Conservation (phyloP, 1,140 invertebrate species). For the Drosophila quadrilineata region DNA sequence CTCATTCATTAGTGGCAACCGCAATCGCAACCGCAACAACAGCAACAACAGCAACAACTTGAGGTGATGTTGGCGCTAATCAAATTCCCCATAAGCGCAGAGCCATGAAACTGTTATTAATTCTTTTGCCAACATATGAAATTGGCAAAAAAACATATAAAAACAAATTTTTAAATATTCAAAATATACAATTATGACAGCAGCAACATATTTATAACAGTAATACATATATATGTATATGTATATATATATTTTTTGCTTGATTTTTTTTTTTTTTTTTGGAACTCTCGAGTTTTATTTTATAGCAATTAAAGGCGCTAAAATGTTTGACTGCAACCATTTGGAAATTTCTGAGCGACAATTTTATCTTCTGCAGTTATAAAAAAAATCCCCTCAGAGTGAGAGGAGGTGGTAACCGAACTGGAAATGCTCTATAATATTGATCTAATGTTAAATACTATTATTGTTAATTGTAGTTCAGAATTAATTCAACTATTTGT, state of each 20-base stretch:
- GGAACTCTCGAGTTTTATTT: conserved; percentile 17
- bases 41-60: too few relatives aligned
- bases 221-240: not conserved
- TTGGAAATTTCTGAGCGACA: conserved; percentile 58
- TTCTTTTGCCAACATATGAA: not conserved
- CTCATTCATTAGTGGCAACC: not conserved
- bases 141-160: conserved; percentile 14
- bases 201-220: not conserved
- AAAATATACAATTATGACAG: conserved; percentile 17
- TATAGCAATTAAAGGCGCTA: conserved; percentile 72
- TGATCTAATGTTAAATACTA: too few relatives aligned
- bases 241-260: conserved; percentile 6
- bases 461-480: too few relatives aligned
- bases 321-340: conserved; percentile 65
- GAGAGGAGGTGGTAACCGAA: not conserved
- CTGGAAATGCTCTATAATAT: conserved; percentile 15
- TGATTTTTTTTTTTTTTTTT: not conserved
- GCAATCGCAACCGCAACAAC: too few relatives aligned
- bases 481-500: too few relatives aligned
- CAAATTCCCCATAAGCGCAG: conserved; percentile 45
- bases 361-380: conserved; percentile 47
- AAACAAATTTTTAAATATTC: not conserved
- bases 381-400: conserved; percentile 25
- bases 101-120: conserved; percentile 17
- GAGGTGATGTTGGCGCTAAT: conserved; percentile 50